These are phyloP conservation scores for Edolisoma coerulescens DNA, from an alignment of 2,113 vertebrate genomes.

Conservation along the genomic window DNA sequence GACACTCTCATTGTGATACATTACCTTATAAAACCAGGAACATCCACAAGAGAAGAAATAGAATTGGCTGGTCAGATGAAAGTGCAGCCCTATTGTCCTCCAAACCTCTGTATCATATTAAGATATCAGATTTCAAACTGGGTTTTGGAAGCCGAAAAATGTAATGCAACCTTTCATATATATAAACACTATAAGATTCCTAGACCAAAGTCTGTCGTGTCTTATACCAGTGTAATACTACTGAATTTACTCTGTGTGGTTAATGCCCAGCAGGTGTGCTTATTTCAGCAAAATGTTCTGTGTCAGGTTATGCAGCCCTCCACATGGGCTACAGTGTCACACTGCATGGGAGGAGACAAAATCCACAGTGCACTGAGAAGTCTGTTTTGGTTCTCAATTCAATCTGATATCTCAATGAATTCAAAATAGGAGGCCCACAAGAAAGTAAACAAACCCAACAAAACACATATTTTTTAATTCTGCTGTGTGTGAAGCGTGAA, in stretches of 20 bases:
- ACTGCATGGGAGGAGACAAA: background rate
- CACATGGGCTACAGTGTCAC: background rate
- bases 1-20: background rate
- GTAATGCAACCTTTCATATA: background rate
- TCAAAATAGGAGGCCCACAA: background rate
- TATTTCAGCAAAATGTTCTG: background rate
- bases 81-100: background rate
- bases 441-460: background rate
- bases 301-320: background rate
- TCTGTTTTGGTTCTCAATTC: background rate
- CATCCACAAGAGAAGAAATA: background rate
- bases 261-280: background rate
- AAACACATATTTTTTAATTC: background rate
- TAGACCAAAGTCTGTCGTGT: background rate
- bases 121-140: background rate
- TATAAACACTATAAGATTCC: background rate
- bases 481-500: background rate
- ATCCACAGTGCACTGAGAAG: background rate
- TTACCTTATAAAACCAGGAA: constrained; percentile 31
- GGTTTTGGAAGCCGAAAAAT: background rate
- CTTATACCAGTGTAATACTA: background rate
- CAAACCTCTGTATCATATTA: background rate
- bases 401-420: background rate
- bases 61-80: background rate
- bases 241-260: background rate